Evolutionary conservation across 1,140 invertebrate genomes (phyloP).

Genomic region (Solen grandis): DNA sequence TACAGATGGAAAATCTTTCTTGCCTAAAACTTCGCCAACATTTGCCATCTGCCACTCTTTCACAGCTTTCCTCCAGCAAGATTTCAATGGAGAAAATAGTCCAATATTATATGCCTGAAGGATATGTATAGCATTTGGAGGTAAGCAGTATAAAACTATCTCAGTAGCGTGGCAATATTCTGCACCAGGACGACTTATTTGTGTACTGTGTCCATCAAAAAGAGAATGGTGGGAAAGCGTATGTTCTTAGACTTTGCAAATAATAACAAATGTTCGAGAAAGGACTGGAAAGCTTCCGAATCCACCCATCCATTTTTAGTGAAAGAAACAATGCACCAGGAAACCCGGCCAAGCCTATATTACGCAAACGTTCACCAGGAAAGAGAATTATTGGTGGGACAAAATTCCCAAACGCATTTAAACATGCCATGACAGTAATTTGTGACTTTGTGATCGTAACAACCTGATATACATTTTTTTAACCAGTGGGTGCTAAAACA

Average conservation of each 20-base stretch:
- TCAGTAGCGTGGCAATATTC: background rate
- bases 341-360: constrained; percentile 3
- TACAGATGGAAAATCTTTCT: background rate
- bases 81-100: constrained; percentile 8
- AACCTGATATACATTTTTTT: constrained; percentile 1
- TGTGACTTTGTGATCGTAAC: background rate
- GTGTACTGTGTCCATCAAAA: background rate
- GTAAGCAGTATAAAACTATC: background rate
- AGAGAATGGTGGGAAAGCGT: background rate
- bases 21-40: background rate
- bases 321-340: background rate
- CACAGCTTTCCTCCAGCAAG: too few relatives aligned
- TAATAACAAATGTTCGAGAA: background rate
- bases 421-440: constrained; percentile 10
- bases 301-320: constrained; percentile 32
- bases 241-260: constrained; percentile 1
- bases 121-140: constrained; percentile 9
- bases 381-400: constrained; percentile 7
- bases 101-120: background rate
- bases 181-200: background rate
- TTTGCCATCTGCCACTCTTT: constrained; percentile 8
- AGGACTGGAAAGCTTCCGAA: background rate
- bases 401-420: background rate
- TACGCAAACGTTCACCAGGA: background rate
- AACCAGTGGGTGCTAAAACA: background rate